Base-by-base conservation (phyloP, 2,113 vertebrate species). In the Hyaena hyaena region DNA sequence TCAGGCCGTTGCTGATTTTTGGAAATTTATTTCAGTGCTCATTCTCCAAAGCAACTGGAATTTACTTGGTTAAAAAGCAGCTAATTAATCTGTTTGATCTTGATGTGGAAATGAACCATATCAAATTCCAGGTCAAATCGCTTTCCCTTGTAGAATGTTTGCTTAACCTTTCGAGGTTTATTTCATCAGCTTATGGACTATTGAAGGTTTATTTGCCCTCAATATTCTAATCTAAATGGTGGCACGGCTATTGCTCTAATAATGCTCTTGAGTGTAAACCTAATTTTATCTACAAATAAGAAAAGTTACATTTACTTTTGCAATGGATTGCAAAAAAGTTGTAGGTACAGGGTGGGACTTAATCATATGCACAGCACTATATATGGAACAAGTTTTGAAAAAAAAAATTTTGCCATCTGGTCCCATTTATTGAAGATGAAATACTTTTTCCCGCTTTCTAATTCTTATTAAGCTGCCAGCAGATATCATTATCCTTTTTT, bases 61-160 rank as follows among this genome's bases (percentile, higher is more conserved):
- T 95, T 95, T 88, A 93, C 55, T 84, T 95, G 76, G 81, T 97
- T 97, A 93, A 96, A 96, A 96, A 95, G 50, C 73, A 95, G 48
- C 73, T 82, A 95, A 95, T 98, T 82, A 91, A 97, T 93, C 91
- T 97, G 94, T 88, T 98, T 97, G 93, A 88, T 97, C 97, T 74
- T 95, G 93, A 94, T 92, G 65, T 97, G 97, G 93, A 96, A 98
- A 95, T 87, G 83, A 96, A 93, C 81, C 80, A 4, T 83, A 88
- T 89, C 86, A 85, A 77, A 71, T 98, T 97, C 94, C 66, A 95
- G 73, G 35, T 84, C 96, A 95, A 17, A 82, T 69, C 17, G 8
- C 71, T 98, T 97, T 97, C 39, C 24, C 23, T 84, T 7, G 71
- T 73, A 91, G 92, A 69, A 77, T 93, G 96, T 97, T 97, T 97